Evolutionary conservation across 1,140 invertebrate genomes (phyloP), one percentile per base, ranked within the genome.

Genomic region (Fopius arisanus): DNA sequence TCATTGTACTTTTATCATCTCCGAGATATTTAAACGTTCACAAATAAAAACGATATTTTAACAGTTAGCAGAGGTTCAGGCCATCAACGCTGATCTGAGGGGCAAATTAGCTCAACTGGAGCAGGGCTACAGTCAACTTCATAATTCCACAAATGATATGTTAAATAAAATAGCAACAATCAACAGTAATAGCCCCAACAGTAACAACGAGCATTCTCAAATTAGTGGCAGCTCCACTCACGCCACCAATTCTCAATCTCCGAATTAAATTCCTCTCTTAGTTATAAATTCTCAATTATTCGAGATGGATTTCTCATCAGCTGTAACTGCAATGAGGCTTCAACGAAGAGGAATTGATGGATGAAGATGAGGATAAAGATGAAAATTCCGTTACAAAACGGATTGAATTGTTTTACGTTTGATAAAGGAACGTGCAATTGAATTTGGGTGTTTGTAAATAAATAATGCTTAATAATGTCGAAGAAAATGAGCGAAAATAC

Each of bases 41-140:
- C 7, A 41, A 43, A 69, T 54, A 48, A 48, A 12, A 16, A 19
- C n/a, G 3, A 19, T 48, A 33, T 66, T 65, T 73, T 74, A 74
- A 12, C 43, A 87, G 84, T 63, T 86, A 21, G 80, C 67, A 16
- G 72, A 79, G 29, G 73, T 82, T 28, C 78, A 81, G 3, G 31
- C 68, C 7, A 76, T 73, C 0, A 77, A 83, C 1, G 10, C 54
- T 0, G 76, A 80, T 33, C 59, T 82, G 10, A 79, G 73, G 10
- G 72, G 72, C n/a, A 84, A 70, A 54, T 21, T 86, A 6, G 78
- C 81, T 7, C 76, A 81, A 62, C 68, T 87, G 41, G 81, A 86
- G 23, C 72, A 84, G 33, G 75, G 77, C 1, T 84, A 83, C 26
- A 80, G 41, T 19, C 37, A 21, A 23, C 48, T 83, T 12, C 79